Evolutionary conservation across 2,797 vertebrate genomes (phyloP).

Genomic region (Anguilla pacifica): DNA sequence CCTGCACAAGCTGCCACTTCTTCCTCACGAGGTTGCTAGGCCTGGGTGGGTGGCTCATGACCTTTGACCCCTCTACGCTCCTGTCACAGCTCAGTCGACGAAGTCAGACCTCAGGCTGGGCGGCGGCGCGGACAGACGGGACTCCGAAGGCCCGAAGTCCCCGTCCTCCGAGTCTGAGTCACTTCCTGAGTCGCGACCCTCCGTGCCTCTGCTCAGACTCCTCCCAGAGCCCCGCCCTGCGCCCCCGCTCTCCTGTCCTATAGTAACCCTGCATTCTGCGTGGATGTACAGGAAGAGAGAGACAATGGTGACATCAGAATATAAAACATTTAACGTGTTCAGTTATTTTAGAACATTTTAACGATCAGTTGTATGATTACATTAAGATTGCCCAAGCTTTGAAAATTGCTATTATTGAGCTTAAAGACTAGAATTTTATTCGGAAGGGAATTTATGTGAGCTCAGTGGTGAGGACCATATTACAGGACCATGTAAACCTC

Average conservation of each 20-base stretch:
- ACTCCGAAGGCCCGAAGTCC: neutral
- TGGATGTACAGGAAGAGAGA: conserved; percentile 1
- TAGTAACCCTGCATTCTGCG: neutral
- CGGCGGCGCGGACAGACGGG: conserved; percentile 5
- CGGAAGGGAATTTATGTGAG: neutral
- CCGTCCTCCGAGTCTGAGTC: neutral
- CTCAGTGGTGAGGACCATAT: neutral
- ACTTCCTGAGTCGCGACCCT: neutral
- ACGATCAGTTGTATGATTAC: neutral
- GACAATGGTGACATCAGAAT: neutral
- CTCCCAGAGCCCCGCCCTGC: neutral
- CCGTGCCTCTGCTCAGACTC: neutral
- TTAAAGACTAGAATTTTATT: neutral
- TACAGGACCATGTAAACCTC: neutral
- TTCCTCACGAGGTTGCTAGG: neutral
- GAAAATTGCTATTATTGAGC: neutral
- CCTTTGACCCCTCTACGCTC: neutral
- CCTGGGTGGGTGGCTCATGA: neutral
- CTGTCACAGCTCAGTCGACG: neutral
- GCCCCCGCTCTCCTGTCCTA: neutral
- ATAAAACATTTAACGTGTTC: neutral
- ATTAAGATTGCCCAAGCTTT: neutral
- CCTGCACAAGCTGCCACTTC: neutral
- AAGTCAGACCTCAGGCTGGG: conserved; percentile 28
- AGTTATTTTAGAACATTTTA: too few relatives aligned